Conservation (phyloP, 2,888 invertebrate species). For the Sicus ferrugineus region DNA sequence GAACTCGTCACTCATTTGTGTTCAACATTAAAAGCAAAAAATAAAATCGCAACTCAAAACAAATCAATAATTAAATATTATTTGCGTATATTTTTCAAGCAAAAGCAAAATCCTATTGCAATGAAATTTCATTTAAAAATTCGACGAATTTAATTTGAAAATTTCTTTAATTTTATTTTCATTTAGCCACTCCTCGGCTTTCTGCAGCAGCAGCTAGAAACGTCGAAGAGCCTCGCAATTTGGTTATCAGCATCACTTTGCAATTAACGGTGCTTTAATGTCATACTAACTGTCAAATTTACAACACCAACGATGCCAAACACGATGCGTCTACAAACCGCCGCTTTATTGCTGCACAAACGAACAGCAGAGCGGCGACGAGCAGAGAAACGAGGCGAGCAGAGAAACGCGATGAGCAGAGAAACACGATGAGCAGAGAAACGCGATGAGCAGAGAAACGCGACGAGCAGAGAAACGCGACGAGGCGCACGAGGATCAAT, state of each 20-base stretch:
- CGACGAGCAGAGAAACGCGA: no score
- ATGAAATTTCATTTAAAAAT: not conserved
- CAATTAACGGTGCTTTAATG: constrained; percentile 21
- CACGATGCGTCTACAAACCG: constrained; percentile 31
- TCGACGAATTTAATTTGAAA: not conserved
- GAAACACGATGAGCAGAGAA: no score
- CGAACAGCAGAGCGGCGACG: constrained; percentile 10
- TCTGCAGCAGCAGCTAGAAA: not conserved
- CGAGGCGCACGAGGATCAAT: no score
- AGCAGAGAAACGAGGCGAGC: no score
- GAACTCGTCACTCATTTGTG: not conserved
- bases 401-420: no score
- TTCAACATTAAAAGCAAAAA: no score
- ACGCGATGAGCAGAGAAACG: no score
- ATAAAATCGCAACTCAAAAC: not conserved
- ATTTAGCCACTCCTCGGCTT: not conserved
- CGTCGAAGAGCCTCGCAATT: not conserved
- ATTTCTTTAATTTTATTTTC: not conserved
- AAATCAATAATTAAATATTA: not conserved
- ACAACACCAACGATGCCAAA: constrained; percentile 9
- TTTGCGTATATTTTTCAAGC: no score
- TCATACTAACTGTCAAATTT: constrained; percentile 31
- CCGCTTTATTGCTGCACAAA: constrained; percentile 11
- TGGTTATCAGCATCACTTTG: constrained; percentile 1
- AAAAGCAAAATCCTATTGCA: no score